phyloP scores from a whole-genome alignment of 2,888 invertebrate species.

The Drosophila hamatofila region DNA sequence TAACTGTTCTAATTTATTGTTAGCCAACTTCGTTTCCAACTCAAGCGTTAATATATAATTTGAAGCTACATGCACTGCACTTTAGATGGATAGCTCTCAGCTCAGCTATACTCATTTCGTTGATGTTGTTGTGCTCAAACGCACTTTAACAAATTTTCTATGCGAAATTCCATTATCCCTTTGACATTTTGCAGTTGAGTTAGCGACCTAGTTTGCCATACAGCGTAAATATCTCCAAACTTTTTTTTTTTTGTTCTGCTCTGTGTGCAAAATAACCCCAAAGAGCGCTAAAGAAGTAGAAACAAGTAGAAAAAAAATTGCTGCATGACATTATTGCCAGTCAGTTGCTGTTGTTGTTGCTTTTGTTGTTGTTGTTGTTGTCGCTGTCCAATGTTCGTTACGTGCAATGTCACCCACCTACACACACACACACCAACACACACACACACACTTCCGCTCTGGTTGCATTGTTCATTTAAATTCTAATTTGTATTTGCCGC shows the following conservation, averaged over 20 bases:
- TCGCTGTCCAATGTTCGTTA: constrained; percentile 52
- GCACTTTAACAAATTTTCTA: constrained; percentile 46
- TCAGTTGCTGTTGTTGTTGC: constrained; percentile 20
- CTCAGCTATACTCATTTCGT: background rate
- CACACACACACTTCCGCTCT: constrained; percentile 66
- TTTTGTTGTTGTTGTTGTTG: constrained; percentile 32
- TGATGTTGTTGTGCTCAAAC: constrained; percentile 21
- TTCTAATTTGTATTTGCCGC: constrained; percentile 80
- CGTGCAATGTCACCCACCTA: constrained; percentile 68
- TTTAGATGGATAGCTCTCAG: constrained; percentile 5
- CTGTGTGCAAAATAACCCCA: constrained; percentile 38
- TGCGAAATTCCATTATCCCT: constrained; percentile 67
- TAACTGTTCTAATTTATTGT: background rate
- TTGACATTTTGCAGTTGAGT: constrained; percentile 74
- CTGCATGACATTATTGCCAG: constrained; percentile 76
- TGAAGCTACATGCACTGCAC: background rate
- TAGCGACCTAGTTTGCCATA: constrained; percentile 65
- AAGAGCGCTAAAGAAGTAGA: constrained; percentile 29
- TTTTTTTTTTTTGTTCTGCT: constrained; percentile 11
- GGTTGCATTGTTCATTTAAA: constrained; percentile 81
- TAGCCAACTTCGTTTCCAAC: background rate
- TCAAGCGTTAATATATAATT: constrained; percentile 1
- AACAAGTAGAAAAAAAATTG: constrained; percentile 33
- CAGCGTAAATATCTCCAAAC: constrained; percentile 54
- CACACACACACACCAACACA: constrained; percentile 33